A percentile compares a stretch with the other conserved stretches of the same genome.
These are phyloP conservation scores for Laupala kohalensis DNA, from an alignment of 1,140 invertebrate species.

Conservation along the genomic window DNA sequence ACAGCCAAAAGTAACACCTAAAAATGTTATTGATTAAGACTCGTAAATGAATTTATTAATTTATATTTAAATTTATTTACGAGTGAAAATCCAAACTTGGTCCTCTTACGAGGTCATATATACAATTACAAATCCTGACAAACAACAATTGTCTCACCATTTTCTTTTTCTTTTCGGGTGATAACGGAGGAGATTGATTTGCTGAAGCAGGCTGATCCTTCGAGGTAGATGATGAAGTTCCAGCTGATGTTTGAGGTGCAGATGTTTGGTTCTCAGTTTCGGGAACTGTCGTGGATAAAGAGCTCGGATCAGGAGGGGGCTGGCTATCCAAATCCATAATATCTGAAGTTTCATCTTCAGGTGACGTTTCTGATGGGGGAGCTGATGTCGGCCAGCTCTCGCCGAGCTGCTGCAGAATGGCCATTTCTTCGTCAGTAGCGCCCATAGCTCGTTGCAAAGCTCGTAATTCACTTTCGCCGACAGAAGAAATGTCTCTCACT, in stretches of 20 bases:
- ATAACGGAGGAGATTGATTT: background rate
- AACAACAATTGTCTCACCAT: too few relatives aligned
- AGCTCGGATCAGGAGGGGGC: background rate
- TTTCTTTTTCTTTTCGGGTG: background rate
- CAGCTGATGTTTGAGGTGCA: background rate
- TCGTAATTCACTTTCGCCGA: slow-evolving; percentile 10
- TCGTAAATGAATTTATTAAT: too few relatives aligned
- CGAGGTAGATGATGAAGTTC: background rate
- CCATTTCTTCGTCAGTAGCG: slow-evolving; percentile 25
- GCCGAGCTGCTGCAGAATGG: slow-evolving; percentile 23
- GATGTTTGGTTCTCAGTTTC: background rate
- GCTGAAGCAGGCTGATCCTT: background rate
- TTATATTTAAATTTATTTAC: too few relatives aligned
- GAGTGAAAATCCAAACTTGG: too few relatives aligned
- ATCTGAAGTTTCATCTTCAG: slow-evolving; percentile 2
- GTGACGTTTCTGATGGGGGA: background rate
- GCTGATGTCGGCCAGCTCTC: slow-evolving; percentile 11
- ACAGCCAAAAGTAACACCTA: too few relatives aligned
- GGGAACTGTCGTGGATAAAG: background rate
- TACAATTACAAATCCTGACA: too few relatives aligned
- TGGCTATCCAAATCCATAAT: slow-evolving; percentile 20
- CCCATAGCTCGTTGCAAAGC: slow-evolving; percentile 25
- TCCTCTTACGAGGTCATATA: too few relatives aligned
- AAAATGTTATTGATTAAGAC: too few relatives aligned
- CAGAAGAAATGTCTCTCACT: too few relatives aligned